Evolutionary conservation across 1,140 invertebrate species (phyloP).

Genomic region (Drosophila punjabiensis): DNA sequence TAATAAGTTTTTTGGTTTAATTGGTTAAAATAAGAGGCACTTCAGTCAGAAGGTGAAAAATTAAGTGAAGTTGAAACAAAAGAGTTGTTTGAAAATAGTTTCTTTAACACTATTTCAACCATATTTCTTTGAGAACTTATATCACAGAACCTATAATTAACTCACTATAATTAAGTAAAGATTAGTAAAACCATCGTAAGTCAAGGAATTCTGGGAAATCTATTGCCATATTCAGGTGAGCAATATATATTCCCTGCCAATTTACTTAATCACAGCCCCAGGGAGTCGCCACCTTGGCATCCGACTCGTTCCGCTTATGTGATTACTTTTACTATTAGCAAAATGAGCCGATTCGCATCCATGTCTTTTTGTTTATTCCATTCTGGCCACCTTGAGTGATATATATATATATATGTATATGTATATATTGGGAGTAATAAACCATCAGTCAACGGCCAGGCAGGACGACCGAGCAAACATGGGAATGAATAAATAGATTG

Average conservation of each 20-base stretch:
- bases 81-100: not conserved
- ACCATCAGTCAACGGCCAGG: conserved; percentile 65
- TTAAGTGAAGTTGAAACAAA: not conserved
- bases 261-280: conserved; percentile 33
- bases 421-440: conserved; percentile 54
- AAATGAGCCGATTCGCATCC: conserved; percentile 32
- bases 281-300: not conserved
- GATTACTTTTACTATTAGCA: conserved; percentile 61
- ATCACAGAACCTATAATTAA: not conserved
- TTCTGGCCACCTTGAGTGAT: conserved; percentile 39
- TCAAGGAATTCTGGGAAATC: conserved; percentile 2
- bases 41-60: not conserved
- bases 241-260: conserved; percentile 14
- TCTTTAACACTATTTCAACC: not conserved
- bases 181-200: not conserved
- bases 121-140: not conserved
- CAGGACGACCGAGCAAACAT: conserved; percentile 21
- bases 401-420: not conserved
- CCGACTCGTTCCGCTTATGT: conserved; percentile 32
- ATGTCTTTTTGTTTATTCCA: not conserved
- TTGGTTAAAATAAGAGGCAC: not conserved
- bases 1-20: conserved; percentile 29
- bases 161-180: not conserved
- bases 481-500: conserved; percentile 63
- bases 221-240: conserved; percentile 1